Evolutionary conservation across 2,888 invertebrate genomes (phyloP).

Genomic region (Pachycephus smyrnensis): DNA sequence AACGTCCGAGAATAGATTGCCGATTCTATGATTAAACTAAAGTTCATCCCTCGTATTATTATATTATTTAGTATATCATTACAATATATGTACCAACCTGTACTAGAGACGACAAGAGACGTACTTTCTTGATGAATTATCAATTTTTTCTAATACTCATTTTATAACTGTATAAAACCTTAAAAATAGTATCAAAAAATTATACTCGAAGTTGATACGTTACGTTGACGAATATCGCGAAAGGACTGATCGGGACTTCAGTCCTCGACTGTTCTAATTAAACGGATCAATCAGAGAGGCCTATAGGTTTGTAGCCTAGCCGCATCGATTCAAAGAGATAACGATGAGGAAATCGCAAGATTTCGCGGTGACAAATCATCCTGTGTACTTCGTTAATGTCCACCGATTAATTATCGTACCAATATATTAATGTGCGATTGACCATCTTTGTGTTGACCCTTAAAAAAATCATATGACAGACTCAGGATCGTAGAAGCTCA

Average conservation of each 20-base stretch:
- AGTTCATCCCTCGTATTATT: not conserved
- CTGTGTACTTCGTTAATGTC: not conserved
- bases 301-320: slow-evolving; percentile 5
- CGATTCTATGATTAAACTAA: not conserved
- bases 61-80: not conserved
- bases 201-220: not conserved
- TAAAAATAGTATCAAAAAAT: not conserved
- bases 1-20: not conserved
- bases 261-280: slow-evolving; percentile 1
- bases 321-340: slow-evolving; percentile 3
- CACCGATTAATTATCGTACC: slow-evolving; percentile 12
- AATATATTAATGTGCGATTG: slow-evolving; percentile 15
- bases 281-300: slow-evolving; percentile 13
- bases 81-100: not conserved
- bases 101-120: not conserved
- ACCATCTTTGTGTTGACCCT: not conserved
- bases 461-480: not conserved
- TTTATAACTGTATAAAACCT: not conserved
- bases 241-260: not conserved
- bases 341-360: not conserved
- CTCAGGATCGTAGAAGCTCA: not conserved
- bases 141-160: not conserved
- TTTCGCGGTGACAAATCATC: slow-evolving; percentile 13
- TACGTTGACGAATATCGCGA: not conserved
- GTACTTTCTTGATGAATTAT: not conserved